Evolutionary conservation across 2,888 invertebrate genomes (phyloP), one percentile per base, ranked within the genome.

Genomic region (Candidula unifasciata): DNA sequence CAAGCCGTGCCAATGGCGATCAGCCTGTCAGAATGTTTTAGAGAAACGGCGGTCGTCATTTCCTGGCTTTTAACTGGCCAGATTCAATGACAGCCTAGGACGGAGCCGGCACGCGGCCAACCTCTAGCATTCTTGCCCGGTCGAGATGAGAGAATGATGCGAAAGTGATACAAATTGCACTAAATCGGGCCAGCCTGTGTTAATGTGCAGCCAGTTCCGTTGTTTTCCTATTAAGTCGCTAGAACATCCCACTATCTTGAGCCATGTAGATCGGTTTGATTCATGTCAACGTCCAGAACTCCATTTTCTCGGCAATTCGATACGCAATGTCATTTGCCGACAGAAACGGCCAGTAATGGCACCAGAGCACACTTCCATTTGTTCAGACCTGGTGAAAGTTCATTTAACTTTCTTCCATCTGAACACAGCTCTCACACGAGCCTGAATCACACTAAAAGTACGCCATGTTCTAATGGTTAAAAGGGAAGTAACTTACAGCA

Each of bases 271-370:
- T 81, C 57, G 68, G 80, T 30, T 66, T 68, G 80, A 80, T 80
- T 68, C 80, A 80, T 80, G 44, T 44, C 80, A 30, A 52, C 16
- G 66, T 66, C 66, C 69, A 54, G 33, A 81, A 54, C 66, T 76
- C 82, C 82, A 82, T 82, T 76, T 82, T 82, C 76, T 77, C 66
- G 71, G 82, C 82, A 82, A 82, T 68, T 44, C 68, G 82, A 82
- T 82, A 76, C 82, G 77, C 68, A 64, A 77, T 76, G 82, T 82
- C 82, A 76, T 76, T 77, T 76, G 73, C 66, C 64, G 76, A 77
- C 82, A 73, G 76, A 37, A 82, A 66, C 60, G 27, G 66, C 76
- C 64, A 44, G 76, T 71, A 82, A 76, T 66, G 77, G 37, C 78
- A 78, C 60, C 24, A n/a, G 44, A 35, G 66, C 80, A 69, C 80